These are phyloP conservation scores for Phortica magna DNA, from an alignment of 2,888 invertebrate species.

Conservation along the genomic window DNA sequence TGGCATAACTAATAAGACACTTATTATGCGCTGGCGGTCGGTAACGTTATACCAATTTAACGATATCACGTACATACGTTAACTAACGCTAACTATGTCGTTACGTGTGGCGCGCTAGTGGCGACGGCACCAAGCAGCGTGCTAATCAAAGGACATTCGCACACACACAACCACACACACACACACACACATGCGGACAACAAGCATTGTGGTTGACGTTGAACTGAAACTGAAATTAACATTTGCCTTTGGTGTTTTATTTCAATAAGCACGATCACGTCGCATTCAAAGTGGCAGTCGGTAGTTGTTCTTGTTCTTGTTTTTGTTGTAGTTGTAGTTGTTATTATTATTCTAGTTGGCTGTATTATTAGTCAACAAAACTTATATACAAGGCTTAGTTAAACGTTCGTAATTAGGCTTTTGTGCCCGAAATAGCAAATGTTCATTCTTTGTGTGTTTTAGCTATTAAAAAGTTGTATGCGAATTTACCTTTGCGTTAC, in stretches of 20 bases:
- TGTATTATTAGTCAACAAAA: background rate
- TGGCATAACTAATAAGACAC: slow-evolving; percentile 73
- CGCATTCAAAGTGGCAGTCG: slow-evolving; percentile 55
- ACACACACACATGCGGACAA: slow-evolving; percentile 35
- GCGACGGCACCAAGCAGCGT: slow-evolving; percentile 37
- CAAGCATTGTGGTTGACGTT: background rate
- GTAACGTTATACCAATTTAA: slow-evolving; percentile 74
- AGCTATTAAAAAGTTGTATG: slow-evolving; percentile 60
- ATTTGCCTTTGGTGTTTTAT: slow-evolving; percentile 54
- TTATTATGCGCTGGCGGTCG: slow-evolving; percentile 73
- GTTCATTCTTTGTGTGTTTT: slow-evolving; percentile 6
- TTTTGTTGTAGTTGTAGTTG: background rate
- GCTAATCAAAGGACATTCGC: slow-evolving; percentile 58
- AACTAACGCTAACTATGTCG: slow-evolving; percentile 76
- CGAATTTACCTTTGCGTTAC: slow-evolving; percentile 25
- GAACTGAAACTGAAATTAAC: slow-evolving; percentile 50
- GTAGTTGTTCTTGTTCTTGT: slow-evolving; percentile 27
- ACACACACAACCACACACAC: background rate
- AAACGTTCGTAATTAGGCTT: slow-evolving; percentile 74
- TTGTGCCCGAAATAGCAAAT: slow-evolving; percentile 57
- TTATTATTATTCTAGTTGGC: background rate
- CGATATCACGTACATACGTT: slow-evolving; percentile 77
- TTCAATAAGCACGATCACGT: slow-evolving; percentile 72
- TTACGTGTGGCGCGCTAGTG: slow-evolving; percentile 66
- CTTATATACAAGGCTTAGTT: slow-evolving; percentile 65